phyloP scores from a whole-genome alignment of 1,140 invertebrate species.

The Ostrea edulis region DNA sequence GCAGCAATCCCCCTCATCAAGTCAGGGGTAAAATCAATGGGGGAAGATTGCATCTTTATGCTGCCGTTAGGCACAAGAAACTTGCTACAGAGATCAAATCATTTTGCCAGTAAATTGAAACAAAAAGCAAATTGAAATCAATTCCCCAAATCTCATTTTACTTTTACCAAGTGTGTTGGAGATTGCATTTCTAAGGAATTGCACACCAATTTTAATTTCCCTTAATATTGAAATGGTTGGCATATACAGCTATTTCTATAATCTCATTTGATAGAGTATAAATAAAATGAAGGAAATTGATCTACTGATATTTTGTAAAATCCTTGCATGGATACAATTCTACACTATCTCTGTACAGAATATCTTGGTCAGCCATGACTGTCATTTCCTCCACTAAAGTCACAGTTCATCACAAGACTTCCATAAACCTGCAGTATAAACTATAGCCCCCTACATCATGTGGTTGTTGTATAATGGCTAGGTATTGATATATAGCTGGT shows the following conservation, averaged over 20 bases:
- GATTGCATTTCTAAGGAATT: no score
- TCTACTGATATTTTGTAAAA: not conserved
- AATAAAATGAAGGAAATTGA: not conserved
- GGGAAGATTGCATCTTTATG: constrained; percentile 17
- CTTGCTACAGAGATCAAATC: not conserved
- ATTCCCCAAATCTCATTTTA: not conserved
- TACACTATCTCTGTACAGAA: not conserved
- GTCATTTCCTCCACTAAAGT: constrained; percentile 13
- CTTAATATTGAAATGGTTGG: not conserved
- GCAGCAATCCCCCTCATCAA: not conserved
- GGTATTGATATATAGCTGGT: not conserved
- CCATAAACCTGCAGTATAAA: not conserved
- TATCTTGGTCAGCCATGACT: not conserved
- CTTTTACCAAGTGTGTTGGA: not conserved
- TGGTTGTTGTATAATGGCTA: not conserved
- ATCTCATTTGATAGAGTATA: not conserved
- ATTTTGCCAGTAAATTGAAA: constrained; percentile 2
- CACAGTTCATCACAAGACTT: not conserved
- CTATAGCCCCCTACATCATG: constrained; percentile 7
- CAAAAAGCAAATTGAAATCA: not conserved
- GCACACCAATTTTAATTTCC: not conserved
- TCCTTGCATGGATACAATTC: not conserved
- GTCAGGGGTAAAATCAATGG: constrained; percentile 20
- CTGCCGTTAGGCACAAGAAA: constrained; percentile 12
- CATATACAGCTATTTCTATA: not conserved